phyloP scores from a whole-genome alignment of 30 jellyfish, hydroid and myxozoan species.

The Hydractinia symbiolongicarpus region DNA sequence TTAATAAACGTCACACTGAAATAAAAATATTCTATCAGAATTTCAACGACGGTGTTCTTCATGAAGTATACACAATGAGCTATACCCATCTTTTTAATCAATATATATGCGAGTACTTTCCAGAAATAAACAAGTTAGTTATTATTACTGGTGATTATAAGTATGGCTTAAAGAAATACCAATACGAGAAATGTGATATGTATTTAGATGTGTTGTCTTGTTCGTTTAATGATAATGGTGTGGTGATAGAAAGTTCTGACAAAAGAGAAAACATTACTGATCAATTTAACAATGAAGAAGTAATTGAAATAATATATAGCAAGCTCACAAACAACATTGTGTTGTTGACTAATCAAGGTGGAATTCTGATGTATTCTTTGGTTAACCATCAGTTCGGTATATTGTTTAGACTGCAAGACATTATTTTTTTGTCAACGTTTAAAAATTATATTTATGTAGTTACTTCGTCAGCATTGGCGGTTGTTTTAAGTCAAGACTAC shows the following conservation, averaged over 20 bases:
- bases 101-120: too few species aligned
- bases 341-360: not conserved
- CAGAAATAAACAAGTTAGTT: not conserved
- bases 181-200: constrained; percentile 9
- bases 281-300: not conserved
- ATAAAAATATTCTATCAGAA: too few species aligned
- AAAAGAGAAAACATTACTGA: not conserved
- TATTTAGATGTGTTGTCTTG: not conserved
- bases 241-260: not conserved
- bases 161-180: constrained; percentile 3
- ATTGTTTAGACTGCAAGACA: not conserved
- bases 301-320: not conserved
- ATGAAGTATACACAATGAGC: too few species aligned
- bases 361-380: not conserved
- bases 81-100: too few species aligned
- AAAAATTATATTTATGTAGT: not conserved
- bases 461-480: not conserved
- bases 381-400: not conserved
- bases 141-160: not conserved
- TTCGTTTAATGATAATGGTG: not conserved
- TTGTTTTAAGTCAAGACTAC: too few species aligned
- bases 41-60: too few species aligned
- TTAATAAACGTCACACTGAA: too few species aligned
- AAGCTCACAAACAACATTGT: not conserved
- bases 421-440: not conserved